Evolutionary conservation across 2,888 invertebrate species (phyloP).

Genomic region (Watsonalla binaria): DNA sequence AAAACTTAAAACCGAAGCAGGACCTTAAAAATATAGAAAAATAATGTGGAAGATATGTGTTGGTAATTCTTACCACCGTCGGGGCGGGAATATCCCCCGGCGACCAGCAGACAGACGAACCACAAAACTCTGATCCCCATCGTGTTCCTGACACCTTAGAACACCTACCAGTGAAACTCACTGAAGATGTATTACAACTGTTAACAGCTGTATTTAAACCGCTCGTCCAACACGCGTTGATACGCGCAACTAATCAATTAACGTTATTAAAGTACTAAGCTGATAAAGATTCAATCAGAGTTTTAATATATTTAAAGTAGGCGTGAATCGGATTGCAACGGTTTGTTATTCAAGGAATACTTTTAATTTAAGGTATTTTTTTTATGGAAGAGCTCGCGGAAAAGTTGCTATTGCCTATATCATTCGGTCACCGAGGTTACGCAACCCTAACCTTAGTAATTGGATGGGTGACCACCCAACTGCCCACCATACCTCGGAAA

Average conservation of each 20-base stretch:
- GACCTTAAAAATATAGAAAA: too few species aligned
- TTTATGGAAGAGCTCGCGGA: too few species aligned
- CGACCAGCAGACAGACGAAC: constrained; percentile 26
- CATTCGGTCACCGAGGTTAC: too few species aligned
- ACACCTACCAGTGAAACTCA: constrained; percentile 45
- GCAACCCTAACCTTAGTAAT: too few species aligned
- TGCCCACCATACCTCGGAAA: too few species aligned
- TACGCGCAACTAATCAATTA: constrained; percentile 52
- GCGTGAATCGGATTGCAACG: constrained; percentile 31
- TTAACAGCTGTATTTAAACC: constrained; percentile 42
- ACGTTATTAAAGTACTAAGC: constrained; percentile 41
- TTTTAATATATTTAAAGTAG: constrained; percentile 43
- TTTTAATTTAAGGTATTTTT: too few species aligned
- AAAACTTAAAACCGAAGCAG: too few species aligned
- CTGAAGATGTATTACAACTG: constrained; percentile 42
- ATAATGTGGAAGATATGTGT: too few species aligned
- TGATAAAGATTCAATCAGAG: constrained; percentile 34
- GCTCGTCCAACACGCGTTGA: constrained; percentile 42
- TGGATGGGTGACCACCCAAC: too few species aligned
- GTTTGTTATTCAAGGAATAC: neutral
- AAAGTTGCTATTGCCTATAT: too few species aligned
- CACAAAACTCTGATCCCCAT: constrained; percentile 31
- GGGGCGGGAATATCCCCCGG: constrained; percentile 19
- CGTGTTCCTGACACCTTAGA: constrained; percentile 19
- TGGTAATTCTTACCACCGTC: constrained; percentile 21